Conservation (phyloP, 2,797 vertebrate species). For the Cyclopterus lumpus region DNA sequence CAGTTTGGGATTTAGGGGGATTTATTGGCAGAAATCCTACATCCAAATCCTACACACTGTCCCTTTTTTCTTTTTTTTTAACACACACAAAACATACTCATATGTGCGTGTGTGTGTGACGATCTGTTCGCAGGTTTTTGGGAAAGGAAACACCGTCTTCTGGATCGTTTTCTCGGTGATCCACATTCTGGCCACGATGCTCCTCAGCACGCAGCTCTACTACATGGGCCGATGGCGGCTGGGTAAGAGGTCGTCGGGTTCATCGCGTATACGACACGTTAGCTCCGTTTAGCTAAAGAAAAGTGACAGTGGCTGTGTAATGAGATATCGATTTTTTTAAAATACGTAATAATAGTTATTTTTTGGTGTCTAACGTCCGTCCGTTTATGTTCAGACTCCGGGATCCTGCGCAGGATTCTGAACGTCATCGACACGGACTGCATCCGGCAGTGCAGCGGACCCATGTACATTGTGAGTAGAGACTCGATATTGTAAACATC, state of each 20-base stretch:
- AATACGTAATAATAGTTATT: not conserved
- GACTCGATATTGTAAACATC: no score
- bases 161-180: constrained; percentile 96
- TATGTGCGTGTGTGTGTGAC: constrained; percentile 2
- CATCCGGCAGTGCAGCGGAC: constrained; percentile 94
- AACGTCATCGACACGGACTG: constrained; percentile 94
- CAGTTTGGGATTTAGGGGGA: not conserved
- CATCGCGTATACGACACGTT: no score
- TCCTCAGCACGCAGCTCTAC: constrained; percentile 97
- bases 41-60: no score
- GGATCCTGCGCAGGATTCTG: constrained; percentile 89
- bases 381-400: constrained; percentile 84
- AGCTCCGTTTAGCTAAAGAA: not conserved
- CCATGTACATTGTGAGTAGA: constrained; percentile 94
- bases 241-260: no score
- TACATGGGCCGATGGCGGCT: constrained; percentile 98
- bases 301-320: no score
- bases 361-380: not conserved
- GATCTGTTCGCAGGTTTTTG: constrained; percentile 87
- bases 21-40: not conserved
- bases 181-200: constrained; percentile 92
- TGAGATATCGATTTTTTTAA: no score
- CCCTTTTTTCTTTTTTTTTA: no score
- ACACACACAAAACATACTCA: no score
- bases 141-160: constrained; percentile 91